These are phyloP conservation scores for Stenolophus ochropezus DNA, from an alignment of 2,888 invertebrate species.

Conservation along the genomic window DNA sequence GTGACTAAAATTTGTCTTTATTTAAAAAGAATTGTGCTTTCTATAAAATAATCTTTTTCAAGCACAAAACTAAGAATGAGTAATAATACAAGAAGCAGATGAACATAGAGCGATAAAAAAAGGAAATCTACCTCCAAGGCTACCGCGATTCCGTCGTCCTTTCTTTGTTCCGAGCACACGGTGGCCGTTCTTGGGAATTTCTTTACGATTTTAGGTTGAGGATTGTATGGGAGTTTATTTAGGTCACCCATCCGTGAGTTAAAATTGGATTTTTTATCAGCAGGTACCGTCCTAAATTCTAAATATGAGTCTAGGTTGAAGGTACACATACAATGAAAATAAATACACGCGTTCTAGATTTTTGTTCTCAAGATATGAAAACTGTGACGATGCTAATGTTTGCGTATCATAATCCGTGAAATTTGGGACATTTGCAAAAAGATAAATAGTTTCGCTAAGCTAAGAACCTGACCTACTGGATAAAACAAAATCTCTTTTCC, in stretches of 20 bases:
- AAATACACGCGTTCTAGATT: conserved; percentile 33
- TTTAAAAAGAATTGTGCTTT: too few relatives aligned
- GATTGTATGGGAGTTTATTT: conserved; percentile 18
- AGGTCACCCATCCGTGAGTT: conserved; percentile 13
- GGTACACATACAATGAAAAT: conserved; percentile 27
- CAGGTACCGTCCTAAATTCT: conserved; percentile 39
- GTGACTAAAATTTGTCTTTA: too few relatives aligned
- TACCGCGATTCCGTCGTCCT: too few relatives aligned
- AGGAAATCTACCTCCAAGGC: too few relatives aligned
- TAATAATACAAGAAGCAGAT: too few relatives aligned
- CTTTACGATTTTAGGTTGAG: conserved; percentile 1
- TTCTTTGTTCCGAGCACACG: not conserved
- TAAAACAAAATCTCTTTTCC: not conserved
- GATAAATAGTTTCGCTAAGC: conserved; percentile 7
- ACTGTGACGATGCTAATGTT: conserved; percentile 39
- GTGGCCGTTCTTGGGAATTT: conserved; percentile 4
- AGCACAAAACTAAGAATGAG: too few relatives aligned
- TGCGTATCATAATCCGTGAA: conserved; percentile 28
- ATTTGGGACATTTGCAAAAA: conserved; percentile 39
- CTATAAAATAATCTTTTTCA: too few relatives aligned
- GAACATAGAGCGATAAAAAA: too few relatives aligned
- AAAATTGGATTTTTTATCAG: conserved; percentile 31
- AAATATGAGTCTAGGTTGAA: conserved; percentile 39
- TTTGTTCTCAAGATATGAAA: conserved; percentile 41
- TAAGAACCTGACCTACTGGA: not conserved